These are phyloP conservation scores for Thamnophis sirtalis DNA, from an alignment of 2,113 vertebrate species.

Conservation along the genomic window DNA sequence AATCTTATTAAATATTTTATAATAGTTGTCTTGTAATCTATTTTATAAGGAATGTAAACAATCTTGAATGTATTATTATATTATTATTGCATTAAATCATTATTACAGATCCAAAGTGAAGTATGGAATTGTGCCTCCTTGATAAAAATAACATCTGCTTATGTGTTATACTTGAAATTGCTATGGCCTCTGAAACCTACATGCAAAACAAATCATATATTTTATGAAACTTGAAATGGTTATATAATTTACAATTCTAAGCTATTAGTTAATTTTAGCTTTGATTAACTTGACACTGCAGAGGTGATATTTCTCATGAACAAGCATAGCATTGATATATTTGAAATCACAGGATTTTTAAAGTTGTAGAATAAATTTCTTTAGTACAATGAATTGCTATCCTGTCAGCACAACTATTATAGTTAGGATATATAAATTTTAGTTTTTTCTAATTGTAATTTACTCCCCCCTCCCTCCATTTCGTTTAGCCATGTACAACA, in stretches of 20 bases:
- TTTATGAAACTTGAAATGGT: not conserved
- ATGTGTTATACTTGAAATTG: not conserved
- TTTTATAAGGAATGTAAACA: not conserved
- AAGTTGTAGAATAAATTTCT: not conserved
- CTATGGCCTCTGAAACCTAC: not conserved
- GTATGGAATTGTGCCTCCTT: not conserved
- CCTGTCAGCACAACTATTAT: not conserved
- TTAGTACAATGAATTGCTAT: not conserved
- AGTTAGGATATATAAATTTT: not conserved
- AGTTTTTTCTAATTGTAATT: not conserved
- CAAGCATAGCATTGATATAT: not conserved
- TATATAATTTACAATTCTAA: not conserved
- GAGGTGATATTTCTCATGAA: not conserved
- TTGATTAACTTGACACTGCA: not conserved
- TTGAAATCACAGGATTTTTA: not conserved
- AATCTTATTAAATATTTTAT: not conserved
- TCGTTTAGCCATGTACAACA: not conserved
- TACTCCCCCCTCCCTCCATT: not conserved
- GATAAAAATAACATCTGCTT: not conserved
- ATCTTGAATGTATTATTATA: not conserved
- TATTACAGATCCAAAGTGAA: not conserved
- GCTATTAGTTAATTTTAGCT: not conserved
- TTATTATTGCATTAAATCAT: not conserved
- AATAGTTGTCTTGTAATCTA: not conserved
- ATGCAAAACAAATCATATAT: not conserved